phyloP scores from a whole-genome alignment of 2,113 vertebrate species.

The Kryptolebias marmoratus region DNA sequence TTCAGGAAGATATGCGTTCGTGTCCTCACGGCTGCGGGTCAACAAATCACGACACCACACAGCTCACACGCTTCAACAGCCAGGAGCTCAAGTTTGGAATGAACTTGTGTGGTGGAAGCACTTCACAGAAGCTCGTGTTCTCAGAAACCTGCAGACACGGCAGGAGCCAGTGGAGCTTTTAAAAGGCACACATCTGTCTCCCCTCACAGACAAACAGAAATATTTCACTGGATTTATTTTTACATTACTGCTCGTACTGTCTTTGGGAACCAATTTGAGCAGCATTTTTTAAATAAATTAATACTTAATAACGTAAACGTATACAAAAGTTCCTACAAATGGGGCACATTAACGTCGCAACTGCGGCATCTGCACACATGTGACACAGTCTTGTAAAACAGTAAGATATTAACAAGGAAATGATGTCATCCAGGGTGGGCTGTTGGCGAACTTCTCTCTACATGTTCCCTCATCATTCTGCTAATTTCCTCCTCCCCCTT shows the following conservation, averaged over 20 bases:
- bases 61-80: conserved; percentile 15
- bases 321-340: neutral
- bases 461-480: conserved; percentile 62
- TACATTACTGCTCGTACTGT: neutral
- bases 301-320: neutral
- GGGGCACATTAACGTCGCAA: neutral
- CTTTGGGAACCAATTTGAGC: neutral
- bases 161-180: neutral
- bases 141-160: neutral
- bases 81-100: conserved; percentile 28
- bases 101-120: conserved; percentile 20
- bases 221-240: neutral
- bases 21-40: conserved; percentile 55
- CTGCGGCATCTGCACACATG: conserved; percentile 5
- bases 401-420: conserved; percentile 55
- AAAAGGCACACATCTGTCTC: conserved; percentile 7
- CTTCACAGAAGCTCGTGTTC: conserved; percentile 23
- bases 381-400: conserved; percentile 52
- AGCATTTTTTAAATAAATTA: neutral
- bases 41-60: conserved; percentile 32
- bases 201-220: neutral
- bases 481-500: conserved; percentile 64
- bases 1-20: conserved; percentile 29
- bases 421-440: conserved; percentile 69
- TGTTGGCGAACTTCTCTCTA: conserved; percentile 54